Percentiles rank a stretch among this genome's conserved stretches.
Evolutionary conservation across 1,140 invertebrate genomes (phyloP).

Genomic region (Lepidurus arcticus): DNA sequence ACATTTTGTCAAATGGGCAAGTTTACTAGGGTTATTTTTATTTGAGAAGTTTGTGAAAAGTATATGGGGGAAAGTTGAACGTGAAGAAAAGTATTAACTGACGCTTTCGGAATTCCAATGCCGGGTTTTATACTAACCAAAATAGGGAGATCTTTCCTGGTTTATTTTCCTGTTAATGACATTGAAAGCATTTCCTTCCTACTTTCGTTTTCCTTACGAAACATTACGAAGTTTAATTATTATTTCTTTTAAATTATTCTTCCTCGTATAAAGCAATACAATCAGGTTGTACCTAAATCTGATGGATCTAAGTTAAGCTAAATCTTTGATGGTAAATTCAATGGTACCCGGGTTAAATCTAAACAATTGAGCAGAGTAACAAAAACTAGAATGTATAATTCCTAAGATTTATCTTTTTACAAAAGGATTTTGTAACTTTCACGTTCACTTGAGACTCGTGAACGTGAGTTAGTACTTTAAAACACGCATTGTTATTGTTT

Average conservation of each 20-base stretch:
- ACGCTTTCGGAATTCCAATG: neutral
- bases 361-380: neutral
- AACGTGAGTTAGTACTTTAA: neutral
- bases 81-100: neutral
- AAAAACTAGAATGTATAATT: neutral
- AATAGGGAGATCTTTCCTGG: neutral
- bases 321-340: too few relatives aligned
- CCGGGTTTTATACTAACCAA: neutral
- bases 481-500: too few relatives aligned
- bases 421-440: neutral
- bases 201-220: neutral
- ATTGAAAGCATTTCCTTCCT: slow-evolving; percentile 10
- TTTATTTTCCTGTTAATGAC: slow-evolving; percentile 15
- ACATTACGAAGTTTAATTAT: too few relatives aligned
- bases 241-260: neutral
- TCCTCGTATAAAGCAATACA: neutral
- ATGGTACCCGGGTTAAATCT: neutral
- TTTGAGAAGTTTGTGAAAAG: too few relatives aligned
- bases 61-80: too few relatives aligned
- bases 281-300: too few relatives aligned
- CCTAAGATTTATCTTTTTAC: neutral
- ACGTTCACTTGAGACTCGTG: neutral
- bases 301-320: too few relatives aligned
- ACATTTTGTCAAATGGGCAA: neutral
- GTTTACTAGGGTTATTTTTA: too few relatives aligned